Evolutionary conservation across 2,113 vertebrate species (phyloP).

Genomic region (Gila orcuttii): DNA sequence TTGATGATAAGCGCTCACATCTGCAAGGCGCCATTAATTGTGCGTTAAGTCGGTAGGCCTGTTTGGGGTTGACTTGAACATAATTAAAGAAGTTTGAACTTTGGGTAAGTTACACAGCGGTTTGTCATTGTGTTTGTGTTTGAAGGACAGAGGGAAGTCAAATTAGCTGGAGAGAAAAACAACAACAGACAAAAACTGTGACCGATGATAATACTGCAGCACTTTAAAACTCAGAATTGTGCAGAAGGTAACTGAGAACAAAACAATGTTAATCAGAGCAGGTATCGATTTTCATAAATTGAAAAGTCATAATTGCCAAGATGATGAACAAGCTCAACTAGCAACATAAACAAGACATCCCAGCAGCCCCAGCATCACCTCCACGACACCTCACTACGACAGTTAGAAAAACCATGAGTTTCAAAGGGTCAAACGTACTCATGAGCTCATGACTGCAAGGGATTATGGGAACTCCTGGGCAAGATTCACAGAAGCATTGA

Average conservation of each 20-base stretch:
- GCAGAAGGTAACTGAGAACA: neutral
- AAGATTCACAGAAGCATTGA: neutral
- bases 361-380: neutral
- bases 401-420: neutral
- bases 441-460: conserved; percentile 2
- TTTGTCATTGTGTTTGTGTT: conserved; percentile 42
- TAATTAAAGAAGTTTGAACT: conserved; percentile 70
- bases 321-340: neutral
- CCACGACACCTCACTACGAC: neutral
- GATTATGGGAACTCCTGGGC: conserved; percentile 12
- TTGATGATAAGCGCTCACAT: conserved; percentile 35
- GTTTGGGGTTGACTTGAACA: conserved; percentile 54
- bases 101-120: conserved; percentile 52
- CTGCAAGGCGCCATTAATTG: conserved; percentile 1
- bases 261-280: neutral
- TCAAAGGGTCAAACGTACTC: neutral
- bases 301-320: neutral
- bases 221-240: neutral
- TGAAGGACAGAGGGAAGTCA: neutral
- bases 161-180: neutral
- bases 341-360: neutral
- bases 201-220: neutral
- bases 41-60: conserved; percentile 1
- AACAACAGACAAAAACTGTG: neutral
- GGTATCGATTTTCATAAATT: neutral